Conservation (phyloP, 53 echinoderm and acorn worm genomes). For the Echinometra lucunter region DNA sequence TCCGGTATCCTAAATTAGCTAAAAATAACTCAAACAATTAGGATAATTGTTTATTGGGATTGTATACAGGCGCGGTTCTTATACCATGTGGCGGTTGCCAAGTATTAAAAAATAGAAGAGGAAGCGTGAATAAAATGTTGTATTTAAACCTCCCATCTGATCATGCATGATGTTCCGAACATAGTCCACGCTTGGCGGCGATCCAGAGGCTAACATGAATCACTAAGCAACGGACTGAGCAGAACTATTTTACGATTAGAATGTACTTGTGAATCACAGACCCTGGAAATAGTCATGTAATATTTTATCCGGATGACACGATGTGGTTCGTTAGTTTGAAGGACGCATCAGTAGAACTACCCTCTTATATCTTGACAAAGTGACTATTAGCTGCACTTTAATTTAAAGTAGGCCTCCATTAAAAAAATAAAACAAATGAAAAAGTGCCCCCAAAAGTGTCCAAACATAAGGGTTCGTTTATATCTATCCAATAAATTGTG, state of each 20-base stretch:
- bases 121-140: neutral
- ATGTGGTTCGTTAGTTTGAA: conserved; percentile 14
- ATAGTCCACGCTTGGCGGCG: neutral
- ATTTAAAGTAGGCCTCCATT: neutral
- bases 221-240: conserved; percentile 20
- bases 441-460: too few species aligned
- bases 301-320: conserved; percentile 3
- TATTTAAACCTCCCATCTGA: neutral
- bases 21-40: neutral
- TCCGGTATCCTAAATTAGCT: neutral
- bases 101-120: neutral
- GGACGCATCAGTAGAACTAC: neutral
- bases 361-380: neutral
- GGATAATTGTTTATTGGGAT: neutral
- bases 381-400: neutral
- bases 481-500: too few species aligned
- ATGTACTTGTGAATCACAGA: conserved; percentile 24
- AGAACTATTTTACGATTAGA: neutral
- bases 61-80: neutral
- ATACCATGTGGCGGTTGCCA: neutral
- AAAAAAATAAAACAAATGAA: too few species aligned
- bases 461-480: too few species aligned
- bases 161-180: neutral
- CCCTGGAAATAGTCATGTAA: conserved; percentile 45
- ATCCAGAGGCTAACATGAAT: conserved; percentile 32